Evolutionary conservation across 2,797 vertebrate species (phyloP).

Genomic region (Intellagama lesueurii): DNA sequence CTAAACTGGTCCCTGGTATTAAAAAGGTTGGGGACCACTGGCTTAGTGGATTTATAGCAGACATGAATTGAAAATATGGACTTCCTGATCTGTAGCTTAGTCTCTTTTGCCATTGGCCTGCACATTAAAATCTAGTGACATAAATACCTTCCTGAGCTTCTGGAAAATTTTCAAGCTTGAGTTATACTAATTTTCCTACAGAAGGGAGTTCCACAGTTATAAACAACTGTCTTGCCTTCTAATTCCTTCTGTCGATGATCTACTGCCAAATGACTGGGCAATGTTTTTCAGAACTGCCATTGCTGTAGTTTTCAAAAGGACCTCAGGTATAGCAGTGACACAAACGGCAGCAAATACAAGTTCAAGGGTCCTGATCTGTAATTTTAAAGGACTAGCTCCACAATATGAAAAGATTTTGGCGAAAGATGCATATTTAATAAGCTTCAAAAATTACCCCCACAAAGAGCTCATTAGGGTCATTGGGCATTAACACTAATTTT

Average conservation of each 20-base stretch:
- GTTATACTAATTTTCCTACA: neutral
- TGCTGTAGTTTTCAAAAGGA: neutral
- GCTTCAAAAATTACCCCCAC: conserved; percentile 21
- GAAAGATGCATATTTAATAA: conserved; percentile 32
- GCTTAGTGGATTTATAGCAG: neutral
- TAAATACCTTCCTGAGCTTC: neutral
- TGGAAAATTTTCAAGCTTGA: neutral
- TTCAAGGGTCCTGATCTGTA: neutral
- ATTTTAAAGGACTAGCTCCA: neutral
- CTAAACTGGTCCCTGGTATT: too few relatives aligned
- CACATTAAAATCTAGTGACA: neutral
- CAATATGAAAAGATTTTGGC: conserved; percentile 12
- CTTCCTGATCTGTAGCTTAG: neutral
- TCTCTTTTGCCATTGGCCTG: neutral
- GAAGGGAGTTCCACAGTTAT: neutral
- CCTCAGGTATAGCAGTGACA: neutral
- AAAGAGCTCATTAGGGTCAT: neutral
- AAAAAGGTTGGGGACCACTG: neutral
- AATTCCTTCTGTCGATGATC: neutral
- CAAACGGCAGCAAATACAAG: neutral
- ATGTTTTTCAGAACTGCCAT: neutral
- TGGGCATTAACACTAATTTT: neutral
- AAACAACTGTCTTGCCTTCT: neutral
- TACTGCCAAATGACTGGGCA: neutral
- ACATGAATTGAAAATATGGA: neutral